A percentile compares a stretch with the other conserved stretches of the same genome.
These are phyloP conservation scores for Polylopha cassiicola DNA, from an alignment of 2,888 invertebrate species.

Conservation along the genomic window DNA sequence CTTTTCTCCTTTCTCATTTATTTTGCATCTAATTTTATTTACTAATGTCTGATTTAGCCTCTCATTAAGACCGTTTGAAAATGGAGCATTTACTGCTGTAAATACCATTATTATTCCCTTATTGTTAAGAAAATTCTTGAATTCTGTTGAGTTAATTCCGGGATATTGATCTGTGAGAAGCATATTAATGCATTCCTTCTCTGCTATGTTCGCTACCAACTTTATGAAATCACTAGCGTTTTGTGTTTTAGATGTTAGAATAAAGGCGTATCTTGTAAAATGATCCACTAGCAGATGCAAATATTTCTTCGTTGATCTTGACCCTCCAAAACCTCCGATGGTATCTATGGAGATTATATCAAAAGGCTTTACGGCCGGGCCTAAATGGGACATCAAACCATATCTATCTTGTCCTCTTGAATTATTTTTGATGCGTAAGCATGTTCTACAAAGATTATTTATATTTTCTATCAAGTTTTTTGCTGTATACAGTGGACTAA, in stretches of 20 bases:
- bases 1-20: not conserved
- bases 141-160: constrained; percentile 31
- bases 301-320: constrained; percentile 26
- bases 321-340: constrained; percentile 23
- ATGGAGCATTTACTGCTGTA: not conserved
- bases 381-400: no score
- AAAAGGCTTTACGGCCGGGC: constrained; percentile 19
- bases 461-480: not conserved
- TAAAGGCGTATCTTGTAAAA: constrained; percentile 21
- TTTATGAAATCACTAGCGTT: constrained; percentile 25
- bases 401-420: no score
- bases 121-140: constrained; percentile 19
- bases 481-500: constrained; percentile 7
- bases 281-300: constrained; percentile 22
- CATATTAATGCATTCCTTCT: constrained; percentile 14
- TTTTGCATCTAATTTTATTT: not conserved
- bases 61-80: no score
- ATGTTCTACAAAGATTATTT: not conserved
- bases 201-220: constrained; percentile 13
- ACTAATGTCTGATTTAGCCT: not conserved
- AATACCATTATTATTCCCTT: not conserved
- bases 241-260: constrained; percentile 23
- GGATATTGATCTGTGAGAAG: constrained; percentile 30
- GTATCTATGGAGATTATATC: constrained; percentile 22
- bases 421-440: no score